Conservation (phyloP, 2,888 invertebrate species). For the Agriopis aurantiaria region DNA sequence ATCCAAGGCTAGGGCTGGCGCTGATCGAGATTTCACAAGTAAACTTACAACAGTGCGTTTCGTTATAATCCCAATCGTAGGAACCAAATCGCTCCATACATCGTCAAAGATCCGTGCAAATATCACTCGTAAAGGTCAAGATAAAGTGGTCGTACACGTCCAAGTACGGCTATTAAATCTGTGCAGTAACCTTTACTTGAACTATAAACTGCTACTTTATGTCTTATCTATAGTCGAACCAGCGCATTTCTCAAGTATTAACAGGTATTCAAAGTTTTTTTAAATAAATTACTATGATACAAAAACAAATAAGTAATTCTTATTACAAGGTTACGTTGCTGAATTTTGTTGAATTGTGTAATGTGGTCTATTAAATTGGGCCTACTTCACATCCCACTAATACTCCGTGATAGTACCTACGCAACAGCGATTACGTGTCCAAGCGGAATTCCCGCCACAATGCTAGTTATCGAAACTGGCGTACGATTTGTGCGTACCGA, state of each 20-base stretch:
- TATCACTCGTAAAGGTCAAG: constrained; percentile 1
- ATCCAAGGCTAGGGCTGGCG: no score
- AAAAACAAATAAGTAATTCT: no score
- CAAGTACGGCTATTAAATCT: neutral
- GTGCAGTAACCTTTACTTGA: neutral
- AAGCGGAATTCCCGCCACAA: neutral
- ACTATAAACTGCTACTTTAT: neutral
- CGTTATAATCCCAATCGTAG: no score
- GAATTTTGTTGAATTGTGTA: no score
- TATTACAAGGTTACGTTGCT: no score
- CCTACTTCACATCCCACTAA: neutral
- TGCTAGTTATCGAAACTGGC: neutral
- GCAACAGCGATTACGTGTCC: neutral
- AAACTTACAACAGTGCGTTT: no score
- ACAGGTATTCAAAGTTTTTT: no score
- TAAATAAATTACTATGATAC: no score
- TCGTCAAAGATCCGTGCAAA: neutral
- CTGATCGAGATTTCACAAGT: no score
- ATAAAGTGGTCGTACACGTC: neutral
- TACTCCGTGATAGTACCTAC: neutral
- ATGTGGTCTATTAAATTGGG: no score
- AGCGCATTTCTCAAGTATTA: neutral
- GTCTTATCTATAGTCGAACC: neutral
- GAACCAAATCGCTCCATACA: neutral
- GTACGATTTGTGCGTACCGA: neutral